Conservation (phyloP, 2,113 vertebrate species). For the Bufo gargarizans region DNA sequence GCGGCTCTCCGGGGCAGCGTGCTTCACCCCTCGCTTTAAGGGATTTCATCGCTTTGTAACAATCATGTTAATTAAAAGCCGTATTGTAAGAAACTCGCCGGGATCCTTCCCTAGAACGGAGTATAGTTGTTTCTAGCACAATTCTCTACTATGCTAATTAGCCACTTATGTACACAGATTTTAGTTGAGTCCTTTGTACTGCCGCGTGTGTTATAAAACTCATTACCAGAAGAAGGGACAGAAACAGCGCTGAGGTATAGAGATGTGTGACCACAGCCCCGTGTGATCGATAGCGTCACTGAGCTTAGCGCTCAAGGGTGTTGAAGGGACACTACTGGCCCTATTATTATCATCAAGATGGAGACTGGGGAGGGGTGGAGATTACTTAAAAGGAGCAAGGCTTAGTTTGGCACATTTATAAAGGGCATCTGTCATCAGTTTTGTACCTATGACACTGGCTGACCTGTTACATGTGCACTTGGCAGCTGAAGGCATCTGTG, state of each 20-base stretch:
- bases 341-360: too few species aligned
- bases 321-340: neutral
- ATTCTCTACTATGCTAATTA: slow-evolving; percentile 3
- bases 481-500: too few species aligned
- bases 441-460: too few species aligned
- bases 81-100: slow-evolving; percentile 16
- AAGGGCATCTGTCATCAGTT: too few species aligned
- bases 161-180: neutral
- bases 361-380: too few species aligned
- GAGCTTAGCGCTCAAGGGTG: neutral
- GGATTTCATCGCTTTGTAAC: slow-evolving; percentile 37
- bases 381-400: too few species aligned
- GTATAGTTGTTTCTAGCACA: slow-evolving; percentile 1
- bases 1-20: slow-evolving; percentile 13
- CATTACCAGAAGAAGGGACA: neutral
- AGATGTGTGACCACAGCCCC: neutral
- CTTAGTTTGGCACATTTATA: too few species aligned
- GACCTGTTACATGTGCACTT: too few species aligned
- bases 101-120: slow-evolving; percentile 14
- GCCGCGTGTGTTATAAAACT: neutral
- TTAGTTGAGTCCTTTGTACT: neutral
- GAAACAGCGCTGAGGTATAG: neutral
- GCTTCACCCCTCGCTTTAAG: slow-evolving; percentile 11
- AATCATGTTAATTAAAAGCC: slow-evolving; percentile 42
- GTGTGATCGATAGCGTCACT: neutral